Conservation (phyloP, 1,140 invertebrate species). For the Pseudomyrmex sp. region DNA sequence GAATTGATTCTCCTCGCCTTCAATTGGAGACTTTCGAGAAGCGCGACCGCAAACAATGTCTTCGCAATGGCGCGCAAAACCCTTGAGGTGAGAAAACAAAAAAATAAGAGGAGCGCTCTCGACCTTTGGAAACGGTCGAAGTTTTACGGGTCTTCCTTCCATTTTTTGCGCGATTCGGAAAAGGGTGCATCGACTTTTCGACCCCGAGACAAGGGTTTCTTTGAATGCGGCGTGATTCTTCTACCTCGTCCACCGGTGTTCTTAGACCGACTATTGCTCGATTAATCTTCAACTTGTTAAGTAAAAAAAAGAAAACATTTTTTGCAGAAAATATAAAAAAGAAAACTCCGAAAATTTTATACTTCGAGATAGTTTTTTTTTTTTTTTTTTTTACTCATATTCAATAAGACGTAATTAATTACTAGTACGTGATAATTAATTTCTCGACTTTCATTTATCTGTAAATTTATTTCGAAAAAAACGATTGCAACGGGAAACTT, state of each 20-base stretch:
- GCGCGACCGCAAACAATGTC: constrained; percentile 76
- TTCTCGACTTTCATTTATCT: too few relatives aligned
- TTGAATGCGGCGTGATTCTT: neutral
- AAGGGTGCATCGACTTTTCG: constrained; percentile 67
- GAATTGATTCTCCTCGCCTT: constrained; percentile 54
- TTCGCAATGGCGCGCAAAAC: constrained; percentile 55
- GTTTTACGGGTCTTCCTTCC: constrained; percentile 24
- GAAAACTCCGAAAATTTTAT: too few relatives aligned
- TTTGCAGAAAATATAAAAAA: too few relatives aligned
- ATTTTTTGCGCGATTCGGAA: constrained; percentile 59
- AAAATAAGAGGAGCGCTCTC: constrained; percentile 62
- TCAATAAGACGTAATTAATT: too few relatives aligned
- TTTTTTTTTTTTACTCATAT: too few relatives aligned
- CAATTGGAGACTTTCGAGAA: constrained; percentile 66
- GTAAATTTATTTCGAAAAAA: neutral
- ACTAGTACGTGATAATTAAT: too few relatives aligned
- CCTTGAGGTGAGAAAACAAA: constrained; percentile 56
- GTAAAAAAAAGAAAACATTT: neutral
- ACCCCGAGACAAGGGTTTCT: constrained; percentile 30
- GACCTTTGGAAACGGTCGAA: constrained; percentile 4
- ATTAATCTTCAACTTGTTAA: constrained; percentile 52
- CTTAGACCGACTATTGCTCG: neutral
- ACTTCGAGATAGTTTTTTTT: too few relatives aligned
- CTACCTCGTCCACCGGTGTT: constrained; percentile 27
- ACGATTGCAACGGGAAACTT: neutral